Percentiles rank a stretch among this genome's conserved stretches.
Evolutionary conservation across 2,888 invertebrate genomes (phyloP).

Genomic region (Ichneumon xanthorius): DNA sequence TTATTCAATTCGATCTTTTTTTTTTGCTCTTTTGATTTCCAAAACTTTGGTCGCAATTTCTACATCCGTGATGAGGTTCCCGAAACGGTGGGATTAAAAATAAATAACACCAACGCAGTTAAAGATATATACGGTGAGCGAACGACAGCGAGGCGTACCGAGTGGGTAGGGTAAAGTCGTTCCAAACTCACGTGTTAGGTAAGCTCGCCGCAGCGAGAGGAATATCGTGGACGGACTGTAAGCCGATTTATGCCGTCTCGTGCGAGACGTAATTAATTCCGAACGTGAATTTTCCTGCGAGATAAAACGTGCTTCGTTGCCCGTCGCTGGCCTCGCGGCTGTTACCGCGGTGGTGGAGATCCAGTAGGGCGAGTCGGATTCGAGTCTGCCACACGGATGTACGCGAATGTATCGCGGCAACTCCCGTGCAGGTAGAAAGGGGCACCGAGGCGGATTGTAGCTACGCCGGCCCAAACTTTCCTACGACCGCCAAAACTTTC

Average conservation of each 20-base stretch:
- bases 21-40: background rate
- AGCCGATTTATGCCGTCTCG: slow-evolving; percentile 76
- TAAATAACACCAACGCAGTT: background rate
- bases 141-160: background rate
- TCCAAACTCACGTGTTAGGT: slow-evolving; percentile 32
- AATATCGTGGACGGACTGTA: slow-evolving; percentile 69
- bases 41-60: background rate
- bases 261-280: slow-evolving; percentile 78
- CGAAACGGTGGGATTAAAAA: background rate
- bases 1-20: background rate
- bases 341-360: slow-evolving; percentile 1
- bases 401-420: slow-evolving; percentile 17
- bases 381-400: slow-evolving; percentile 21
- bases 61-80: background rate
- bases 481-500: slow-evolving; percentile 50
- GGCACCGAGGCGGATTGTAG: background rate
- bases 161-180: background rate
- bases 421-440: background rate
- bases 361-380: slow-evolving; percentile 43
- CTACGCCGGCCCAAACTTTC: background rate
- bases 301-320: slow-evolving; percentile 54
- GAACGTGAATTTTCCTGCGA: slow-evolving; percentile 73
- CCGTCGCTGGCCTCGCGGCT: slow-evolving; percentile 29
- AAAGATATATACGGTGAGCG: slow-evolving; percentile 5
- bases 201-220: slow-evolving; percentile 25